Conservation (phyloP, 2,888 invertebrate genomes). For the Ectemnius continuus region DNA sequence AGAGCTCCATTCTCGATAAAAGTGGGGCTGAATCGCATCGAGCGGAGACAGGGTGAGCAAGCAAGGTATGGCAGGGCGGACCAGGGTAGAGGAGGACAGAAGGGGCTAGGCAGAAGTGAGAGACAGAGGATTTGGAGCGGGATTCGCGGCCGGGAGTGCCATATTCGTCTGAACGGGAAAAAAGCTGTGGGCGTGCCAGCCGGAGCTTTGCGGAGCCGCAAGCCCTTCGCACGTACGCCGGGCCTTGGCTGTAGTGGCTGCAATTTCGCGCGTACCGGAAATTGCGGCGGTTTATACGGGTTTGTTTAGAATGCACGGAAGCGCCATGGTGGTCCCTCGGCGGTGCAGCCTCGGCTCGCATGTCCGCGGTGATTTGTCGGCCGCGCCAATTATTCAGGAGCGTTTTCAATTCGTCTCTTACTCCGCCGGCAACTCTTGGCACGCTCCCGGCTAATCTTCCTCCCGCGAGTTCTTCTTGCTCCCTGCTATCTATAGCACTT, state of each 20-base stretch:
- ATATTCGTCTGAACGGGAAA: constrained; percentile 21
- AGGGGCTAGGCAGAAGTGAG: not conserved
- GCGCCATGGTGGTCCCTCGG: constrained; percentile 9
- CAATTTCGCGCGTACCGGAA: constrained; percentile 58
- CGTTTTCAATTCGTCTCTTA: constrained; percentile 39
- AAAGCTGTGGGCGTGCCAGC: not conserved
- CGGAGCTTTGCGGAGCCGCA: constrained; percentile 22
- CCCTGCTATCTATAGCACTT: too few species aligned
- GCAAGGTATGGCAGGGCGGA: not conserved
- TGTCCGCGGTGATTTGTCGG: constrained; percentile 46
- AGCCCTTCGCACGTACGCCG: constrained; percentile 28
- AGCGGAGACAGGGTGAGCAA: too few species aligned
- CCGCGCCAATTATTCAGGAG: constrained; percentile 41
- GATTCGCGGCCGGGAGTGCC: not conserved
- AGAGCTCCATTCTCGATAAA: constrained; percentile 37
- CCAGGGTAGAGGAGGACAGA: not conserved
- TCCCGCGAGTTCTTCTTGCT: too few species aligned
- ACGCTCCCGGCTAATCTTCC: not conserved
- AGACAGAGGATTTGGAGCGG: constrained; percentile 36
- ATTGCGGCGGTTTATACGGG: constrained; percentile 57
- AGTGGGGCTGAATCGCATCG: not conserved
- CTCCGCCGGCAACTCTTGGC: constrained; percentile 9
- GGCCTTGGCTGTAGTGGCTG: constrained; percentile 19
- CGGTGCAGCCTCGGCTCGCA: constrained; percentile 41
- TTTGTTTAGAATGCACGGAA: constrained; percentile 54